These are phyloP conservation scores for Brachypodius melanocephalos DNA, from an alignment of 2,113 vertebrate genomes.

Conservation along the genomic window DNA sequence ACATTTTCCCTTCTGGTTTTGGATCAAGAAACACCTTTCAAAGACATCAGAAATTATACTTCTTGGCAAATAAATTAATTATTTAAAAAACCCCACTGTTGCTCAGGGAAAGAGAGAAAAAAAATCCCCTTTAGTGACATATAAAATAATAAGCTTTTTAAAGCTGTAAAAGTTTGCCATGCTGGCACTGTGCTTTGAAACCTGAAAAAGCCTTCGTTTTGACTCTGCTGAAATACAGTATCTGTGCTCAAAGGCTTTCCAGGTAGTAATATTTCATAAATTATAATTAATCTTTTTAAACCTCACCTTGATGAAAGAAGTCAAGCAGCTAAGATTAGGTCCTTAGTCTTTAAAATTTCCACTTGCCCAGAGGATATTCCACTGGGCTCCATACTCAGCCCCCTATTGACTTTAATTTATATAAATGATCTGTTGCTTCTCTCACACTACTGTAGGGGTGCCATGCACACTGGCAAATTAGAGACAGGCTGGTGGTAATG, in stretches of 20 bases:
- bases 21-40: not conserved
- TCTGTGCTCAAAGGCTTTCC: constrained; percentile 51
- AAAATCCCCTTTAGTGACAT: not conserved
- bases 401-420: constrained; percentile 70
- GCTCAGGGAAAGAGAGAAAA: not conserved
- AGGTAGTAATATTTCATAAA: constrained; percentile 63
- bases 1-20: not conserved
- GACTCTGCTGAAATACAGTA: not conserved
- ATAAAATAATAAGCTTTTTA: not conserved
- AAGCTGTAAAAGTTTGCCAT: not conserved
- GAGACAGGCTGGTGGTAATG: constrained; percentile 25
- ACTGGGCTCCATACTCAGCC: constrained; percentile 25
- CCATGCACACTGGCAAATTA: constrained; percentile 33
- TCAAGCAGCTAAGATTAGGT: constrained; percentile 66
- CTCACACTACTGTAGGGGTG: not conserved
- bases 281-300: constrained; percentile 72
- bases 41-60: not conserved
- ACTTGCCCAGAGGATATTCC: constrained; percentile 57
- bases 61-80: not conserved
- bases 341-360: constrained; percentile 49
- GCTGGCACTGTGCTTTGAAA: not conserved
- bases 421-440: constrained; percentile 67
- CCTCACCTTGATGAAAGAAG: constrained; percentile 64
- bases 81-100: not conserved
- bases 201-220: not conserved